phyloP scores from a whole-genome alignment of 37 sponge, comb jelly and placozoan genomes.

The Chondrilla cf. caribensis region DNA sequence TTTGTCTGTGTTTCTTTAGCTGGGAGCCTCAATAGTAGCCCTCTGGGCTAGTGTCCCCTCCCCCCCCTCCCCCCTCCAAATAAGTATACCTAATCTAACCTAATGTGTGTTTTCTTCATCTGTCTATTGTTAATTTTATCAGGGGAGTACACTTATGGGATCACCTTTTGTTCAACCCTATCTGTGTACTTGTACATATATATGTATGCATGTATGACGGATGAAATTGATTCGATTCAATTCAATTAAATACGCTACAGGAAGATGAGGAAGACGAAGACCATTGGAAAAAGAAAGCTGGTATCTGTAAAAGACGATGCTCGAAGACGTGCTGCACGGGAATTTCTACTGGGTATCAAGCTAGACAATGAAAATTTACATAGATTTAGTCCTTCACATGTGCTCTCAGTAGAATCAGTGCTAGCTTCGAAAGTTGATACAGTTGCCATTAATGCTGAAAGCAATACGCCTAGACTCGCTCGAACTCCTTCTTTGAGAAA shows the following conservation, averaged over 20 bases:
- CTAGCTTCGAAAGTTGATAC: not conserved
- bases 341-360: slow-evolving; percentile 62
- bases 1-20: too few relatives aligned
- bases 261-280: slow-evolving; percentile 7
- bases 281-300: not conserved
- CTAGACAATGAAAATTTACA: slow-evolving; percentile 32
- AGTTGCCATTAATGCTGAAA: not conserved
- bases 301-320: slow-evolving; percentile 58
- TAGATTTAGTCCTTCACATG: not conserved
- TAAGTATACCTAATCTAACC: too few relatives aligned
- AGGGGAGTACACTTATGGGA: too few relatives aligned
- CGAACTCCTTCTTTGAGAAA: not conserved
- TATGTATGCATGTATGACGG: too few relatives aligned
- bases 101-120: too few relatives aligned
- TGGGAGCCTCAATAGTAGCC: too few relatives aligned
- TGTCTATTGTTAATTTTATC: too few relatives aligned
- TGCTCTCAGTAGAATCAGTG: not conserved
- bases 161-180: too few relatives aligned
- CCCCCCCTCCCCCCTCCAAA: too few relatives aligned
- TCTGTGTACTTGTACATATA: too few relatives aligned
- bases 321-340: slow-evolving; percentile 59
- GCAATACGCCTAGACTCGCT: not conserved
- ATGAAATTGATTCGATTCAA: too few relatives aligned
- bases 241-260: not conserved
- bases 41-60: too few relatives aligned